phyloP scores from a whole-genome alignment of 2,113 vertebrate species.

The Urocitellus parryii region DNA sequence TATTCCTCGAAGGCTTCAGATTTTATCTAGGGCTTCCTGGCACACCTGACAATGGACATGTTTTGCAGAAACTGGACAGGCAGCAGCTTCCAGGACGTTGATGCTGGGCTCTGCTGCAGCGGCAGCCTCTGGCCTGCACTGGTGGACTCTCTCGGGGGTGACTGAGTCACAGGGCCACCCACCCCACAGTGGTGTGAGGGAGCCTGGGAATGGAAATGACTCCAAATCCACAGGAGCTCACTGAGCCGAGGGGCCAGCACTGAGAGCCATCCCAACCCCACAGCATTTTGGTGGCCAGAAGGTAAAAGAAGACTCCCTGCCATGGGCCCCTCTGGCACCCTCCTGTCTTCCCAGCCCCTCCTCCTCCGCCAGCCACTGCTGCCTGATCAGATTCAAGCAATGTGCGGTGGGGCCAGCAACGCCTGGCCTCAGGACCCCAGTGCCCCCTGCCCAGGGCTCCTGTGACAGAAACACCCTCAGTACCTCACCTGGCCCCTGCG shows the following conservation, averaged over 20 bases:
- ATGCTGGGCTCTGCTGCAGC: background rate
- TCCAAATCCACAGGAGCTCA: background rate
- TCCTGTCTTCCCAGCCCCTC: fast-evolving
- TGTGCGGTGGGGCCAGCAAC: fast-evolving
- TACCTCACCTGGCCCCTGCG: background rate
- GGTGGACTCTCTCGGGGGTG: background rate
- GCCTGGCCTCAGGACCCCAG: background rate
- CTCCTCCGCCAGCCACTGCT: background rate
- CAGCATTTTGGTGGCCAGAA: background rate
- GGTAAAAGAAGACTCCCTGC: background rate
- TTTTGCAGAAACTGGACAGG: background rate
- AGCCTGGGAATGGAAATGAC: background rate
- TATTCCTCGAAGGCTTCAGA: constrained; percentile 58
- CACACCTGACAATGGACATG: background rate
- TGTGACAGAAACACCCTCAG: background rate
- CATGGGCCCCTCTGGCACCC: background rate
- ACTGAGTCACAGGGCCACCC: fast-evolving
- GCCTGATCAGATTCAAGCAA: background rate
- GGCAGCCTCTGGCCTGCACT: background rate
- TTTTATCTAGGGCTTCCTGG: constrained; percentile 54
- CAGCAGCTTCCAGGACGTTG: background rate
- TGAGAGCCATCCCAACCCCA: background rate
- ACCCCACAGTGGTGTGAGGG: fast-evolving
- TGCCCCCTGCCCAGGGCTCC: background rate
- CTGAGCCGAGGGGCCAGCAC: background rate